These are phyloP conservation scores for Mus minutoides DNA, from an alignment of 2,797 vertebrate species.

Conservation along the genomic window DNA sequence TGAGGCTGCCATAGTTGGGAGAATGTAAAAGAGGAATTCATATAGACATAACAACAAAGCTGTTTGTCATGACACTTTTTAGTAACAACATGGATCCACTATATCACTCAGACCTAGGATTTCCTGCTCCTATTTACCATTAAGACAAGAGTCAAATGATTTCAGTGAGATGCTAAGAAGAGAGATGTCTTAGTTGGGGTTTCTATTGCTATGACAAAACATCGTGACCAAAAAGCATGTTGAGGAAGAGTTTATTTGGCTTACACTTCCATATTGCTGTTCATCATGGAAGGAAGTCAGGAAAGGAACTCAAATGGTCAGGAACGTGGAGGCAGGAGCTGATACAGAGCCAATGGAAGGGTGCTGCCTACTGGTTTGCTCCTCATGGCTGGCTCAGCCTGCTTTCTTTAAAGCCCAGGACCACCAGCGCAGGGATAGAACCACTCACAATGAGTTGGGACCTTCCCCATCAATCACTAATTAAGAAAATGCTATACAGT, in stretches of 20 bases:
- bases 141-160: conserved; percentile 28
- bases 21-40: not conserved
- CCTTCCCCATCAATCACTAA: not conserved
- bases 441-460: not conserved
- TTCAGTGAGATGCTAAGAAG: conserved; percentile 57
- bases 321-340: not conserved
- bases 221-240: not conserved
- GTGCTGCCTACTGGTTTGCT: not conserved
- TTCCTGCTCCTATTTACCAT: conserved; percentile 50
- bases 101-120: conserved; percentile 41
- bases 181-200: conserved; percentile 2
- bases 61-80: not conserved
- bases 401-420: not conserved
- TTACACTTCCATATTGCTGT: not conserved
- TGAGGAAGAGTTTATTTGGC: not conserved
- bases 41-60: not conserved
- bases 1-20: not conserved
- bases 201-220: not conserved
- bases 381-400: not conserved
- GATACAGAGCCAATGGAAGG: too few relatives aligned
- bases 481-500: not conserved
- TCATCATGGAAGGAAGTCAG: not conserved
- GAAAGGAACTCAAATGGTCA: not conserved
- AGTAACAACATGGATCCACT: conserved; percentile 6
- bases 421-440: not conserved